Base-by-base conservation (phyloP, 2,797 vertebrate genomes). In the Allochrocebus solatus region DNA sequence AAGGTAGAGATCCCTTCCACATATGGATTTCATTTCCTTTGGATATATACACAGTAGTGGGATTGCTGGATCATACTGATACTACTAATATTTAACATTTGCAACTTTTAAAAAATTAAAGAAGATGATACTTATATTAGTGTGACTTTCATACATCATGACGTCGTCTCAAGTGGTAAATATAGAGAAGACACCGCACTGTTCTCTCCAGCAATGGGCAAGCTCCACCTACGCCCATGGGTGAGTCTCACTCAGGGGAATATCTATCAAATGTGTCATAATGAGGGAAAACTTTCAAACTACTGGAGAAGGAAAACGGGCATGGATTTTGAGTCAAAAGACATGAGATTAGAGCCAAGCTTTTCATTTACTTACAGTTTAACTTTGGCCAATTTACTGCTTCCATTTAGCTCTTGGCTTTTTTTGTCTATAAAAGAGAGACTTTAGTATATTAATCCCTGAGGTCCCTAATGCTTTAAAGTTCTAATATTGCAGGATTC, bases 401-500 rank as follows among this genome's bases (percentile, higher is more conserved):
- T 50, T n/a, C 33, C 36, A 67, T 78, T 80, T 76, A 92, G 92
- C 67, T 87, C 55, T 59, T 59, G 26, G 39, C 0, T 61, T 50
- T 89, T 76, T 50, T 48, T 26, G 30, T 85, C 50, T 82, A 7
- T 16, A 82, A 85, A 89, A 83, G 78, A 19, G 88, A 95, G 26
- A 90, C 80, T 80, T 53, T 93, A 55, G 8, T 30, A n/a, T 84
- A 75, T 88, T 93, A 78, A 74, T 82, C 67, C 24, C 17, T 2
- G 55, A 79, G 17, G 21, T 81, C n/a, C 19, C 89, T 87, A 89
- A 74, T 75, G 39, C 70, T 87, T 95, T 89, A 74, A 86, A 89
- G 4, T 88, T 74, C 55, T 61, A 87, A 79, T 5, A 30, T 41
- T 93, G n/a, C 7, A 17, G 39, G 33, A 80, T 61, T 79, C 43